A percentile compares a stretch with the other conserved stretches of the same genome.
Conservation (phyloP, 2,888 invertebrate genomes). For the Nomada flava region DNA sequence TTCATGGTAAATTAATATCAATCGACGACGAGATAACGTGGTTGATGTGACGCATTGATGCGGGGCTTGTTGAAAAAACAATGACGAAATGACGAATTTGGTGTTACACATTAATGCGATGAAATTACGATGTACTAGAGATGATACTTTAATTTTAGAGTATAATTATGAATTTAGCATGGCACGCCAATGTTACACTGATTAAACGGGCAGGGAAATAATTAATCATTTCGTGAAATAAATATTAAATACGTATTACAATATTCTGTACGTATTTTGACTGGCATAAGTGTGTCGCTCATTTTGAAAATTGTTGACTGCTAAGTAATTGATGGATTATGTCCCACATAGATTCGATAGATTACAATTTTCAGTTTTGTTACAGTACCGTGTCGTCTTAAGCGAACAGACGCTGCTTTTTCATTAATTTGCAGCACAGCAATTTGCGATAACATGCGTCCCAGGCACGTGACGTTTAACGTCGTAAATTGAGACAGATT, state of each 20-base stretch:
- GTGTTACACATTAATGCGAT: background rate
- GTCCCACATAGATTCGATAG: no score
- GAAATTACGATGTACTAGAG: background rate
- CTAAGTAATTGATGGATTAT: background rate
- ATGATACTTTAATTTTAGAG: background rate
- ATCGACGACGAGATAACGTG: background rate
- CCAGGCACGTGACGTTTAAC: background rate
- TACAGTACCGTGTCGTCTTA: background rate
- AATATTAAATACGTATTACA: no score
- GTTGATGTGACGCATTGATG: background rate
- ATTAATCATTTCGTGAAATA: background rate
- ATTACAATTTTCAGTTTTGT: no score
- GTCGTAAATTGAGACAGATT: slow-evolving; percentile 26
- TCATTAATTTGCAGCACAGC: background rate
- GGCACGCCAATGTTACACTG: background rate
- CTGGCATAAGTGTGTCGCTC: no score
- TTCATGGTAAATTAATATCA: slow-evolving; percentile 3
- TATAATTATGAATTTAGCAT: background rate
- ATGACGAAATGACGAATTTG: background rate
- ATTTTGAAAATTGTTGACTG: no score
- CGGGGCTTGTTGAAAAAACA: background rate
- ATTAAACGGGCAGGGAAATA: background rate
- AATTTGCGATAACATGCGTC: background rate
- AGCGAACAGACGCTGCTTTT: background rate
- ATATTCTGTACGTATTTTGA: no score